These are phyloP conservation scores for Cetonia aurata DNA, from an alignment of 2,888 invertebrate genomes.

Conservation along the genomic window DNA sequence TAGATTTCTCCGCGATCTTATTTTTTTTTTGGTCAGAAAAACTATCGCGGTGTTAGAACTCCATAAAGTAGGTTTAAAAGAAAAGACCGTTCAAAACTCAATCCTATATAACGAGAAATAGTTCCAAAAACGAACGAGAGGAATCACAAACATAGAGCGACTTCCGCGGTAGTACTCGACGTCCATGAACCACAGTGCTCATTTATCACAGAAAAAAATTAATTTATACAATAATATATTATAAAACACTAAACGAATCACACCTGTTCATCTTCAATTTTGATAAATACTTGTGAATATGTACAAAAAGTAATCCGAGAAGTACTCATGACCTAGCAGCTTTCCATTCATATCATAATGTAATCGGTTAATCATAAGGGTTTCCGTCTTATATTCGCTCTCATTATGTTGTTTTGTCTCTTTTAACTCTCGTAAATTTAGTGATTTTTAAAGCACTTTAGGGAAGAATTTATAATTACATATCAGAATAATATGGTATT, in stretches of 20 bases:
- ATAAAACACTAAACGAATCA: constrained; percentile 42
- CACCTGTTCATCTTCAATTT: constrained; percentile 43
- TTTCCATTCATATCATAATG: background rate
- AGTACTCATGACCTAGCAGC: constrained; percentile 14
- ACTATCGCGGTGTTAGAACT: constrained; percentile 35
- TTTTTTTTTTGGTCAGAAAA: constrained; percentile 37
- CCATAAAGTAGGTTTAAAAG: constrained; percentile 40
- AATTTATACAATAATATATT: constrained; percentile 21
- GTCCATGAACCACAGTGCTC: constrained; percentile 55
- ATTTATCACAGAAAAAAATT: constrained; percentile 62
- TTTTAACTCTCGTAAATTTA: constrained; percentile 52
- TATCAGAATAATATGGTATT: constrained; percentile 59
- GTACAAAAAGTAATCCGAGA: constrained; percentile 31
- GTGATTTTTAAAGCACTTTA: constrained; percentile 67
- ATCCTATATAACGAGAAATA: constrained; percentile 31
- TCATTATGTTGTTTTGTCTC: constrained; percentile 27
- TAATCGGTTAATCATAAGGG: background rate
- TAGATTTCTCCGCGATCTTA: constrained; percentile 41
- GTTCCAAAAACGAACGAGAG: constrained; percentile 39
- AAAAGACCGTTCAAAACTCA: constrained; percentile 18
- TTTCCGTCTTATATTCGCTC: constrained; percentile 25
- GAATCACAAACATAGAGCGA: constrained; percentile 37
- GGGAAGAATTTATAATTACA: constrained; percentile 66
- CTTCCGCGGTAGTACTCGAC: constrained; percentile 38
- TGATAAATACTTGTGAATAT: constrained; percentile 25